phyloP scores from a whole-genome alignment of 2,113 vertebrate genomes.

The Pelvicachromis taeniatus region DNA sequence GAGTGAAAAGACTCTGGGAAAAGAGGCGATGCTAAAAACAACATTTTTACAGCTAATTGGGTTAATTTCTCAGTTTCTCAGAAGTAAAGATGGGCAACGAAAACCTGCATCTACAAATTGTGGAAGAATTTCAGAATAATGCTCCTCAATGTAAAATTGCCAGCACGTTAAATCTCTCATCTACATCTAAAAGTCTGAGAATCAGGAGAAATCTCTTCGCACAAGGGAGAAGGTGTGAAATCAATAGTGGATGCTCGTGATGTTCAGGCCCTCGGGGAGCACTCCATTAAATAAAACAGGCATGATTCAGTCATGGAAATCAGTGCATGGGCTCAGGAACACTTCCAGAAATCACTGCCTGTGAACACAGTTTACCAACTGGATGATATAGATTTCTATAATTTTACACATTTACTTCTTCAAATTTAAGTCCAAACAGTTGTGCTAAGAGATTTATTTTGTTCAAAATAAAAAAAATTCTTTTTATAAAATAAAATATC shows the following conservation, averaged over 20 bases:
- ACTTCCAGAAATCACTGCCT: neutral
- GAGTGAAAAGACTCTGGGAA: neutral
- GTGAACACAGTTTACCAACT: neutral
- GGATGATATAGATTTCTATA: neutral
- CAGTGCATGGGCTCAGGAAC: neutral
- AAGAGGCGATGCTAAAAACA: neutral
- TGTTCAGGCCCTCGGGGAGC: neutral
- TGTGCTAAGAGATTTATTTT: neutral
- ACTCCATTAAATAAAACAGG: neutral
- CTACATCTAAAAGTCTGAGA: neutral
- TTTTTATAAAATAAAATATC: neutral
- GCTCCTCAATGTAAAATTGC: neutral
- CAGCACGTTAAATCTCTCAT: neutral
- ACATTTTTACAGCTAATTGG: neutral
- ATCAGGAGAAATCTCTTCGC: neutral
- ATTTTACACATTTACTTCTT: neutral
- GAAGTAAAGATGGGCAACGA: neutral
- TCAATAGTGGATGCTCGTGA: neutral
- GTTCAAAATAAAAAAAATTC: neutral
- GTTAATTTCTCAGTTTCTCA: neutral
- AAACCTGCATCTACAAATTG: neutral
- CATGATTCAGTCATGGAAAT: neutral
- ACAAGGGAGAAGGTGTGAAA: neutral
- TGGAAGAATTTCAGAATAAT: neutral
- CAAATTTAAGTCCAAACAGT: neutral